Percentiles rank a stretch among this genome's conserved stretches.
Evolutionary conservation across 2,888 invertebrate species (phyloP).

Genomic region (Crossocerus cetratus): DNA sequence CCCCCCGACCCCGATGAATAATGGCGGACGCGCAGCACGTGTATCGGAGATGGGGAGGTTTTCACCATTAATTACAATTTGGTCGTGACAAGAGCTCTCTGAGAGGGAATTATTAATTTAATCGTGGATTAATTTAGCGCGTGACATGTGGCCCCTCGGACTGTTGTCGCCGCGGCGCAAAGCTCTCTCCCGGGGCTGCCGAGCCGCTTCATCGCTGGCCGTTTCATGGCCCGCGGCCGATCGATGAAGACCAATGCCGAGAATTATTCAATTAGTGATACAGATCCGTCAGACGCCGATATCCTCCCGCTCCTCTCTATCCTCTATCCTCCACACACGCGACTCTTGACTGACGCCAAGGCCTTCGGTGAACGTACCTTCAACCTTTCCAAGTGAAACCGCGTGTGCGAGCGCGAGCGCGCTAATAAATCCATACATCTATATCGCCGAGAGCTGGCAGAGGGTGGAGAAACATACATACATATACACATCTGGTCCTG

Average conservation of each 20-base stretch:
- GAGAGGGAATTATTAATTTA: too few relatives aligned
- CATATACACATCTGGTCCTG: neutral
- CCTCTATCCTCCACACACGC: constrained; percentile 28
- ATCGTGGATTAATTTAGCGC: too few relatives aligned
- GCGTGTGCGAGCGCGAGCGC: neutral
- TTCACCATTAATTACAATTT: too few relatives aligned
- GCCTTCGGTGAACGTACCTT: constrained; percentile 19
- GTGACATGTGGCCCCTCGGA: too few relatives aligned
- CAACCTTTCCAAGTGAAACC: constrained; percentile 15
- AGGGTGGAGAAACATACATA: constrained; percentile 24
- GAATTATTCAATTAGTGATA: constrained; percentile 32
- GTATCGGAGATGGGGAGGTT: too few relatives aligned
- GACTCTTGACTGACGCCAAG: constrained; percentile 29
- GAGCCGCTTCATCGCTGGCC: too few relatives aligned
- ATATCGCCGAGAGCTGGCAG: constrained; percentile 20
- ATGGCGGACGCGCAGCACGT: too few relatives aligned
- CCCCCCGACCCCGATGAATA: too few relatives aligned
- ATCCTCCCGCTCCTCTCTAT: neutral
- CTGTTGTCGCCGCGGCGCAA: too few relatives aligned
- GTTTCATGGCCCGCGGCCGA: neutral
- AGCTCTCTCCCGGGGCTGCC: too few relatives aligned
- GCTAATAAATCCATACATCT: constrained; percentile 30
- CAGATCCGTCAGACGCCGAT: constrained; percentile 20
- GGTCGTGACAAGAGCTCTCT: too few relatives aligned
- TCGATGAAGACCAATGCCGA: constrained; percentile 11